A percentile compares a stretch with the other conserved stretches of the same genome.
Conservation (phyloP, 92 coral and sea anemone genomes). For the Palythoa heliodiscus region DNA sequence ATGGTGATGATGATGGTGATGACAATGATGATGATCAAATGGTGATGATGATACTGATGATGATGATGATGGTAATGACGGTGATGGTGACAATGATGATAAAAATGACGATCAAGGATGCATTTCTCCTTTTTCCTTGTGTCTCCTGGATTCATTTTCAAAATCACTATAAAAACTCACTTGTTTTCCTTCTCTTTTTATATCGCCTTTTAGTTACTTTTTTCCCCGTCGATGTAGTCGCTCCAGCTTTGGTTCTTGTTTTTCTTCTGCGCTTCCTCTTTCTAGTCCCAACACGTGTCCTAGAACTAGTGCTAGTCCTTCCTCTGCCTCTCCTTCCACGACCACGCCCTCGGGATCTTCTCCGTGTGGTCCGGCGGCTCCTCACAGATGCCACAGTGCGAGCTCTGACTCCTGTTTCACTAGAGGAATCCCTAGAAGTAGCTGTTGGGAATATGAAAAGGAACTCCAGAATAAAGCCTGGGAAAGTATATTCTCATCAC, state of each 20-base stretch:
- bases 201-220: conserved; percentile 12
- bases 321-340: conserved; percentile 54
- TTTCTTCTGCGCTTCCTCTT: conserved; percentile 41
- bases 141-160: neutral
- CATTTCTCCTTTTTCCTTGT: too few species aligned
- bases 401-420: conserved; percentile 12
- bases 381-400: conserved; percentile 38
- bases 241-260: conserved; percentile 27
- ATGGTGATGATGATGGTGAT: neutral
- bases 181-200: conserved; percentile 20
- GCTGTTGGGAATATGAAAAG: conserved; percentile 5
- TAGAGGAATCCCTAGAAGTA: conserved; percentile 1
- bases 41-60: neutral
- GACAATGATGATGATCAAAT: neutral
- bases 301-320: conserved; percentile 52
- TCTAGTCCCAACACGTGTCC: conserved; percentile 45
- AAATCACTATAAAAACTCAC: neutral
- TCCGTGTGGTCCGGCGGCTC: conserved; percentile 12
- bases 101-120: neutral
- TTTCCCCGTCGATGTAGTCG: conserved; percentile 4
- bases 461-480: conserved; percentile 16
- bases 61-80: neutral
- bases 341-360: conserved; percentile 32
- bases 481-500: neutral
- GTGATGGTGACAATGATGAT: neutral